A percentile compares a stretch with the other conserved stretches of the same genome.
phyloP scores from a whole-genome alignment of 1,140 invertebrate genomes.

The Lordiphosa stackelbergi region DNA sequence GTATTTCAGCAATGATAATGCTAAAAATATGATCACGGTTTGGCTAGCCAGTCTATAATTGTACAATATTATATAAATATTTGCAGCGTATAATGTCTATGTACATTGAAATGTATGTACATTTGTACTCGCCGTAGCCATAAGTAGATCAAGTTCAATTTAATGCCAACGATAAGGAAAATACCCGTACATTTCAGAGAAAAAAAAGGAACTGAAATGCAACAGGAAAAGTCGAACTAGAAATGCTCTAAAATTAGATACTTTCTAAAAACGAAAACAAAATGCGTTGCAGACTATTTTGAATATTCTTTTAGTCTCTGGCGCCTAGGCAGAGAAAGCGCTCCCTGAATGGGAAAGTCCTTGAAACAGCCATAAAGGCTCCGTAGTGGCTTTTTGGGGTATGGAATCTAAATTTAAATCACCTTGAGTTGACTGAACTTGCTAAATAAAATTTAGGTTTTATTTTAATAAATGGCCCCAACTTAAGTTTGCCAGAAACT shows the following conservation, averaged over 20 bases:
- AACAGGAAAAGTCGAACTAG: background rate
- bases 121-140: conserved; percentile 6
- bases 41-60: conserved; percentile 53
- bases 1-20: conserved; percentile 19
- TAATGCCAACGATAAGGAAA: conserved; percentile 46
- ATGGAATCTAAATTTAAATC: too few species aligned
- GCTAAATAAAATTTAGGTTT: too few species aligned
- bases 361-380: too few species aligned
- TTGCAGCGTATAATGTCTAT: conserved; percentile 39
- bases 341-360: too few species aligned
- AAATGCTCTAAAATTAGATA: background rate
- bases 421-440: too few species aligned
- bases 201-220: background rate
- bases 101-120: conserved; percentile 6
- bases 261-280: too few species aligned
- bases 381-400: too few species aligned
- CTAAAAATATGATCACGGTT: conserved; percentile 59
- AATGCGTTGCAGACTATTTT: too few species aligned
- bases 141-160: conserved; percentile 49
- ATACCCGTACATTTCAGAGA: conserved; percentile 10
- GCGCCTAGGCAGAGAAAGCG: too few species aligned
- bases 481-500: too few species aligned
- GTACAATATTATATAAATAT: conserved; percentile 68
- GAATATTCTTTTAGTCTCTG: too few species aligned
- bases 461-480: too few species aligned